Base-by-base conservation (phyloP, 92 coral and sea anemone species). In the Porites cylindrica region DNA sequence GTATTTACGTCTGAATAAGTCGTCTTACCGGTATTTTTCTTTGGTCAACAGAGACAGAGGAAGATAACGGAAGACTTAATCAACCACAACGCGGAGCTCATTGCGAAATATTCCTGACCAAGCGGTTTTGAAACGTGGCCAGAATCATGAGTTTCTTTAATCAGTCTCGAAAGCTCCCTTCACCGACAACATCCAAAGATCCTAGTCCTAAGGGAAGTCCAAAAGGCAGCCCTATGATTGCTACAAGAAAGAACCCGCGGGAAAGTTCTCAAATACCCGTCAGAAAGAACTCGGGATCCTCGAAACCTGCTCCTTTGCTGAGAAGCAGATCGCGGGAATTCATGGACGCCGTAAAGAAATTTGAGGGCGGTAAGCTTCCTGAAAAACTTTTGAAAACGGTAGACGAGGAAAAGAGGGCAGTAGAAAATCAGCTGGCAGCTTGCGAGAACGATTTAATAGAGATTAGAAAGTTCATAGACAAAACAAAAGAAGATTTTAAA, bases 321-420 rank as follows among this genome's bases (percentile, higher is more conserved):
- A 65, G 83, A 24, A 77, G 72, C 43, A 85, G 89, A 23, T 85
- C 89, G 43, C 82, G 89, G 8, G 89, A 85, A 9, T 85, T 85
- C 61, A 85, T 85, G 77, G 89, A 85, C 75, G 89, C 83, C 8
- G 83, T 85, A 5, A 85, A 85, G 77, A 76, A 76, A 69, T 85
- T 85, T 32, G 89, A 85, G 54, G 89, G 89, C 18, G 89, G 89
- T 8, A 85, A 85, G 68, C 76, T 85, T 32, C 89, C 89, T 9
- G 89, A 85, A 17, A 76, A 77, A 58, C 82, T 85, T 76, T 20
- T 85, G 17, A 85, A 85, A 76, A 76, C 89, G 9, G 77, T 85
- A 6, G 83, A 77, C 69, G 89, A 85, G 52, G 89, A 85, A 67
- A 66, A 72, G 14, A 76, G 58, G 72, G 83, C 62, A 6, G 3